Evolutionary conservation across 2,113 vertebrate genomes (phyloP), one percentile per base, ranked within the genome.

Genomic region (Ovibos moschatus): DNA sequence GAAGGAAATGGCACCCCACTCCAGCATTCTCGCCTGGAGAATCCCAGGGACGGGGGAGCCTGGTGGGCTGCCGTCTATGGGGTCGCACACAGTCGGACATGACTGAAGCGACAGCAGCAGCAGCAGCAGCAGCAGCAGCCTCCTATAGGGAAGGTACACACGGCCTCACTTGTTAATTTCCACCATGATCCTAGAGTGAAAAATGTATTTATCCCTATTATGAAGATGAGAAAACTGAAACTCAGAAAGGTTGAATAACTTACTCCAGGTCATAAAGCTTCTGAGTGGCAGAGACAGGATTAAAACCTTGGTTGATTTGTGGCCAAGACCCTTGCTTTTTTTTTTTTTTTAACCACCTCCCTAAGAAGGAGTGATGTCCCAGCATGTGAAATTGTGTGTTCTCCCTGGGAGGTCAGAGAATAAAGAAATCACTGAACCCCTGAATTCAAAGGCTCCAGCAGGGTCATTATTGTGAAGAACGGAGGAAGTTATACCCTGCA

Each of bases 361-460:
- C 87, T 60, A 43, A 76, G 58, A 71, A 95, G 81, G n/a, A 91
- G 57, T 60, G 47, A 67, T 78, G 62, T 19, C 53, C 62, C 47
- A 23, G 88, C 55, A 2, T 57, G 64, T 19, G 67, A 86, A 83
- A 36, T 79, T 45, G 62, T 76, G 43, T 82, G 76, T 87, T 97
- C 94, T 96, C 96, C 17, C 91, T 4, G 57, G 95, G 94, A 96
- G 91, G 91, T 81, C 87, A 97, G 71, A 84, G 79, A 95, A 94
- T 86, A 93, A 97, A 97, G 96, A 97, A 96, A 96, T 95, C 89
- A 89, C 7, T 87, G 97, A 97, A 95, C 93, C 45, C 87, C 51
- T 14, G 86, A 87, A 97, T 94, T 96, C 96, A 96, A 89, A 95
- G 45, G 33, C 86, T 93, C 93, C 86, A 91, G 67, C 67, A 33